Percentiles rank a stretch among this genome's conserved stretches.
These are phyloP conservation scores for Volucella inflata DNA, from an alignment of 2,888 invertebrate genomes.

Conservation along the genomic window DNA sequence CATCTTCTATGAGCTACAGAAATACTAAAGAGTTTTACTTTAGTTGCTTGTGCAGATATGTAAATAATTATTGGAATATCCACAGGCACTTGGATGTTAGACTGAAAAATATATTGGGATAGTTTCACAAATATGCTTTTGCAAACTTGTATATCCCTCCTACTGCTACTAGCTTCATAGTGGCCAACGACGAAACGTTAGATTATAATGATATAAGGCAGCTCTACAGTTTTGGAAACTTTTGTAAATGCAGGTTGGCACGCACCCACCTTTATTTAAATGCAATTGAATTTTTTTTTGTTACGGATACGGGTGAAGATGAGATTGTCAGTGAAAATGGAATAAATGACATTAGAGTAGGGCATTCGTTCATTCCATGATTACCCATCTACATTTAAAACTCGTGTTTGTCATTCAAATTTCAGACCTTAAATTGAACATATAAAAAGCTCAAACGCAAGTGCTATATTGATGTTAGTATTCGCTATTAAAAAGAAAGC, in stretches of 20 bases:
- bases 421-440: conserved; percentile 52
- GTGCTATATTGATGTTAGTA: not conserved
- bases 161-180: conserved; percentile 35
- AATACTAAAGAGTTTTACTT: not conserved
- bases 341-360: conserved; percentile 18
- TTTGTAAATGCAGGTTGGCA: conserved; percentile 15
- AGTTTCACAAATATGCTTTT: conserved; percentile 55
- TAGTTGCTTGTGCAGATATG: conserved; percentile 36
- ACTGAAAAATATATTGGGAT: conserved; percentile 39
- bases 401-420: conserved; percentile 71
- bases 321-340: conserved; percentile 18
- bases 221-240: conserved; percentile 40
- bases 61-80: conserved; percentile 67
- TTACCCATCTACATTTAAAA: conserved; percentile 73
- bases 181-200: conserved; percentile 58
- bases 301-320: conserved; percentile 3
- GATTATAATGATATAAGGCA: not conserved
- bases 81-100: conserved; percentile 1
- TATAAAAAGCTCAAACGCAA: conserved; percentile 24
- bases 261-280: conserved; percentile 25
- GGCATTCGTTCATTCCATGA: conserved; percentile 74
- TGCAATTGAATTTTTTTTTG: conserved; percentile 36
- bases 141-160: conserved; percentile 24
- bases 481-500: not conserved
- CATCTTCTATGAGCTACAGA: not conserved